Base-by-base conservation (phyloP, 2,797 vertebrate species). In the Octomys mimax region DNA sequence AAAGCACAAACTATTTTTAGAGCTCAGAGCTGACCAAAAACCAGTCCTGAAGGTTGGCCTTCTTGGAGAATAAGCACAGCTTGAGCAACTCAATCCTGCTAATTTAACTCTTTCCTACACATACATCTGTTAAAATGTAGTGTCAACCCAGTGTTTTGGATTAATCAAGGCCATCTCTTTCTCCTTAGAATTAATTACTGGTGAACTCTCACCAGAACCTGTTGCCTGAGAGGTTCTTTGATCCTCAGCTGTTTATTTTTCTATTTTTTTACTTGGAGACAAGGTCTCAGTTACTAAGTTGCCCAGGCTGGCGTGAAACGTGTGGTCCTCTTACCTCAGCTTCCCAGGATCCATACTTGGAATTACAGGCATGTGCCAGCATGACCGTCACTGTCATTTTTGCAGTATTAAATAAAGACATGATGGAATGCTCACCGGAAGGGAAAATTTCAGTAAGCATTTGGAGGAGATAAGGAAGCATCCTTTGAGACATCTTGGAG, bases 401-500 rank as follows among this genome's bases (percentile, higher is more conserved):
- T 28, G 6, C 46, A 54, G 7, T 54, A 54, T 82, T 81, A 54
- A 42, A 9, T 82, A 62, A 52, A 64, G 75, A 77, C 10, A 62
- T 80, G n/a, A 64, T 78, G 26, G 42, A 54, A 10, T 22, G 16
- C 42, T 94, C 26, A 4, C 2, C n/a, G 11, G 26, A 59, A 75
- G 59, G n/a, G 93, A 46, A 85, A 83, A 83, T 91, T 92, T 81
- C 61, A 86, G 24, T 1, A 11, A 89, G 36, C 24, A 28, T 84
- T 95, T 54, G 11, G 61, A 84, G 19, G 49, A 52, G 78, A n/a
- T 59, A 8, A 91, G n/a, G 54, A 94, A 92, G 16, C 70, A 92
- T 64, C 14, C 19, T 61, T 62, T 86, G 36, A 46, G 62, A n/a
- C 83, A 10, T 33, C 70, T 42, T 31, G 39, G 49, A 91, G 39